phyloP scores from a whole-genome alignment of 2,888 invertebrate species.

The Schrankia costaestrigalis region DNA sequence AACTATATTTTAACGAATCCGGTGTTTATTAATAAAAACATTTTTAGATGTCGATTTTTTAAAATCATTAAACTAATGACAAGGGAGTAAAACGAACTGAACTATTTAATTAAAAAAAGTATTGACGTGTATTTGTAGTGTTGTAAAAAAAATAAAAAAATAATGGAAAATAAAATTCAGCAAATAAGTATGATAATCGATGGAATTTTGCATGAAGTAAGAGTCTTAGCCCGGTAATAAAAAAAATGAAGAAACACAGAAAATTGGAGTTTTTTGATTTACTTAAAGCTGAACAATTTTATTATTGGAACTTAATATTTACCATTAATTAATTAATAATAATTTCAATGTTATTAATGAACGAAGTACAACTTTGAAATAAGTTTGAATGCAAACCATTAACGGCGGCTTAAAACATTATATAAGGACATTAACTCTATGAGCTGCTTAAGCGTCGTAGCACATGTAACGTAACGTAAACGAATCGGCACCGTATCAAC shows the following conservation, averaged over 20 bases:
- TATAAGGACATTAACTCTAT: too few relatives aligned
- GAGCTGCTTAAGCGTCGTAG: too few relatives aligned
- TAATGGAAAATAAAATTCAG: constrained; percentile 29
- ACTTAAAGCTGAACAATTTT: constrained; percentile 1
- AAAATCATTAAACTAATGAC: constrained; percentile 58
- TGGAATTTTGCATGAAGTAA: constrained; percentile 46
- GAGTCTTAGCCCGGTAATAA: constrained; percentile 12
- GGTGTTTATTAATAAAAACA: constrained; percentile 28
- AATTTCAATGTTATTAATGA: constrained; percentile 6
- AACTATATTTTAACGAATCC: constrained; percentile 29
- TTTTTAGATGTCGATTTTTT: constrained; percentile 52
- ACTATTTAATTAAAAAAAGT: constrained; percentile 56
- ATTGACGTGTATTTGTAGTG: constrained; percentile 58
- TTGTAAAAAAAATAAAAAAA: constrained; percentile 41
- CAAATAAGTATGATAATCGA: constrained; percentile 38
- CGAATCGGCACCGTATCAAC: too few relatives aligned
- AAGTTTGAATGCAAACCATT: not conserved
- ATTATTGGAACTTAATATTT: constrained; percentile 1
- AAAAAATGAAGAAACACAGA: constrained; percentile 11
- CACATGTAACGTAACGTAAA: too few relatives aligned
- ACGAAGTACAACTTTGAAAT: constrained; percentile 9
- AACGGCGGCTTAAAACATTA: too few relatives aligned
- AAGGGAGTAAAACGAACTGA: constrained; percentile 76
- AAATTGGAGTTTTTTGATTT: constrained; percentile 7
- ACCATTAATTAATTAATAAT: too few relatives aligned